Conservation (phyloP, 2,113 vertebrate species). For the Rhinichthys klamathensis region DNA sequence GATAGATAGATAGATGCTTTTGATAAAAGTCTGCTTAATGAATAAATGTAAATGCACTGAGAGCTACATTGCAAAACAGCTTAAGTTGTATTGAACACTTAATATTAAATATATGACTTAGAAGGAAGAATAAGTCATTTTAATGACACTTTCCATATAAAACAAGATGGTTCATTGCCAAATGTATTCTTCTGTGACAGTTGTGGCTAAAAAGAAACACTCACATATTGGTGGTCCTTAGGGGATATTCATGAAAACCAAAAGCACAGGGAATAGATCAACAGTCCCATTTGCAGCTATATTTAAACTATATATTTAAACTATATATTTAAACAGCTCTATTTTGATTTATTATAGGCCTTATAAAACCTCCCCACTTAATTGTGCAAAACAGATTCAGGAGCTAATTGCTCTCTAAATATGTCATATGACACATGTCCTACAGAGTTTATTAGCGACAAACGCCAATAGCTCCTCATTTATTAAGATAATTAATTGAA, state of each 20-base stretch:
- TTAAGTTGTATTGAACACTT: not conserved
- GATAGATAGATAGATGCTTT: too few relatives aligned
- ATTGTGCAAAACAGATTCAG: constrained; percentile 1
- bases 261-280: constrained; percentile 12
- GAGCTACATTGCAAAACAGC: not conserved
- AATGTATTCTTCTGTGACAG: not conserved
- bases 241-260: constrained; percentile 18
- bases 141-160: not conserved
- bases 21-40: not conserved
- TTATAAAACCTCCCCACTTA: not conserved
- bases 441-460: constrained; percentile 44
- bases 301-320: too few relatives aligned
- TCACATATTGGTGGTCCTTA: not conserved
- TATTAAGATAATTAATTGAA: constrained; percentile 44
- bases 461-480: constrained; percentile 49
- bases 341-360: constrained; percentile 2
- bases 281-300: not conserved
- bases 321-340: not conserved
- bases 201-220: not conserved
- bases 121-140: constrained; percentile 1
- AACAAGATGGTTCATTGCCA: not conserved
- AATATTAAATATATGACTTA: not conserved
- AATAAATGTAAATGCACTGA: not conserved
- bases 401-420: constrained; percentile 45
- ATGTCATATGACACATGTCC: constrained; percentile 36